Conservation (phyloP, 30 jellyfish, hydroid and myxozoan genomes). For the Aurelia aurita complex sp. Pacific region DNA sequence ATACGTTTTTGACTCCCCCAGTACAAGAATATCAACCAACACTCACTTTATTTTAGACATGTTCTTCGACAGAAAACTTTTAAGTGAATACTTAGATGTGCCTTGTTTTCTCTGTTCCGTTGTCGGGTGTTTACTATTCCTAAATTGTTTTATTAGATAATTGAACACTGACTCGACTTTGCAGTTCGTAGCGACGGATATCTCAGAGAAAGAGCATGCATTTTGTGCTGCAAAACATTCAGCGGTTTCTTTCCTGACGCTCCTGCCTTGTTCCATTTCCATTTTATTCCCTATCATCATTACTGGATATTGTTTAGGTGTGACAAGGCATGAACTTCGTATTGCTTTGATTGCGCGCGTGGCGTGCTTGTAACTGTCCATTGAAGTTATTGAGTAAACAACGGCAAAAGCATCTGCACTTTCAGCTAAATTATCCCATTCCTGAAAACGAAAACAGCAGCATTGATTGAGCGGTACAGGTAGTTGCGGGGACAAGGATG, state of each 20-base stretch:
- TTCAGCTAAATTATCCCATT: constrained; percentile 73
- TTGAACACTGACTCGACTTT: constrained; percentile 48
- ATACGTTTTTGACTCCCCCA: no score
- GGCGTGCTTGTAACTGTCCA: constrained; percentile 59
- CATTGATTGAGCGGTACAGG: no score
- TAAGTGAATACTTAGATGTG: constrained; percentile 33
- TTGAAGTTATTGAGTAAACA: constrained; percentile 74
- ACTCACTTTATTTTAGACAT: constrained; percentile 37
- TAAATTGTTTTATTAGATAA: constrained; percentile 48
- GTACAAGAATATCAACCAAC: neutral
- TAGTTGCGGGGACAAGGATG: no score
- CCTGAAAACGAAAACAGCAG: constrained; percentile 25
- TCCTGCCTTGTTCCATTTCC: constrained; percentile 83
- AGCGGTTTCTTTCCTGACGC: constrained; percentile 45
- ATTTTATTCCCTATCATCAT: constrained; percentile 71
- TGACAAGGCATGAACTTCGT: constrained; percentile 38
- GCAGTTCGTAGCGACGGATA: constrained; percentile 73
- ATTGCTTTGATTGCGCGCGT: constrained; percentile 54
- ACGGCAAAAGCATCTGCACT: constrained; percentile 87
- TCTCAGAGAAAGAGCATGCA: constrained; percentile 64
- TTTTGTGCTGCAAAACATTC: constrained; percentile 55
- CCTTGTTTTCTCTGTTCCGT: constrained; percentile 40
- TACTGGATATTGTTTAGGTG: constrained; percentile 54
- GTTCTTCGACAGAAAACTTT: constrained; percentile 45
- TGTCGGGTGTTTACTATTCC: constrained; percentile 5